Percentiles rank a stretch among this genome's conserved stretches.
Evolutionary conservation across 2,797 vertebrate genomes (phyloP).

Genomic region (Sparidentex hasta): DNA sequence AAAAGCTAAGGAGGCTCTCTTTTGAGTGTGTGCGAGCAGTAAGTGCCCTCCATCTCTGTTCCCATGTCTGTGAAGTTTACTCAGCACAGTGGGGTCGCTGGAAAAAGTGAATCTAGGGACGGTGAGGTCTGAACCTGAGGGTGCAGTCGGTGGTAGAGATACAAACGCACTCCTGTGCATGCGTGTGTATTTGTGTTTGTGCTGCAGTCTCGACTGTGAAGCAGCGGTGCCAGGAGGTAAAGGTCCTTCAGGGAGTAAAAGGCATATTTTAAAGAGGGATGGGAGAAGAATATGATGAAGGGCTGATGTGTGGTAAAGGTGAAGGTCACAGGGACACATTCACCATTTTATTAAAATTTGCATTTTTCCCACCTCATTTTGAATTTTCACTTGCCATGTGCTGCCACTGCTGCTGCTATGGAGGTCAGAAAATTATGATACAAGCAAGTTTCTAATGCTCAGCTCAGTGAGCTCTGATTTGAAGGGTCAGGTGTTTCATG

Average conservation of each 20-base stretch:
- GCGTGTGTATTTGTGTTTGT: not conserved
- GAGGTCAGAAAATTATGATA: slow-evolving; percentile 34
- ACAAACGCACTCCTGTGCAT: slow-evolving; percentile 38
- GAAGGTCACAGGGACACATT: slow-evolving; percentile 43
- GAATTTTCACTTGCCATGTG: slow-evolving; percentile 12
- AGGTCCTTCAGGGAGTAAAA: slow-evolving; percentile 38
- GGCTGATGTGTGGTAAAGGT: slow-evolving; percentile 53
- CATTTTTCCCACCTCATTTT: slow-evolving; percentile 28
- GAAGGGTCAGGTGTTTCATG: slow-evolving; percentile 79
- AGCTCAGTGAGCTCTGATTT: slow-evolving; percentile 61
- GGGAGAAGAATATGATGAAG: slow-evolving; percentile 47
- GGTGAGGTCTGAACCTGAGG: slow-evolving; percentile 42
- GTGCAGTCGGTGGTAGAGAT: slow-evolving; percentile 46
- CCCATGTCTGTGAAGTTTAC: slow-evolving; percentile 55
- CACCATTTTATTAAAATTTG: slow-evolving; percentile 28
- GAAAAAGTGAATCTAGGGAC: slow-evolving; percentile 43
- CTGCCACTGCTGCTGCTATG: slow-evolving; percentile 7
- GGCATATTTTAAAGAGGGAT: slow-evolving; percentile 30
- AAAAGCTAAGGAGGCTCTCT: slow-evolving; percentile 64
- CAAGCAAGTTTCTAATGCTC: slow-evolving; percentile 47
- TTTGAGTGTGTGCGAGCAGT: slow-evolving; percentile 45
- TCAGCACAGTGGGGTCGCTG: slow-evolving; percentile 48
- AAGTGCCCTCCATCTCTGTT: slow-evolving; percentile 62
- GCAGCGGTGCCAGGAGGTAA: slow-evolving; percentile 31
- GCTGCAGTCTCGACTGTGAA: slow-evolving; percentile 42